Evolutionary conservation across 53 echinoderm and acorn worm species (phyloP).

Genomic region (Crossaster papposus): DNA sequence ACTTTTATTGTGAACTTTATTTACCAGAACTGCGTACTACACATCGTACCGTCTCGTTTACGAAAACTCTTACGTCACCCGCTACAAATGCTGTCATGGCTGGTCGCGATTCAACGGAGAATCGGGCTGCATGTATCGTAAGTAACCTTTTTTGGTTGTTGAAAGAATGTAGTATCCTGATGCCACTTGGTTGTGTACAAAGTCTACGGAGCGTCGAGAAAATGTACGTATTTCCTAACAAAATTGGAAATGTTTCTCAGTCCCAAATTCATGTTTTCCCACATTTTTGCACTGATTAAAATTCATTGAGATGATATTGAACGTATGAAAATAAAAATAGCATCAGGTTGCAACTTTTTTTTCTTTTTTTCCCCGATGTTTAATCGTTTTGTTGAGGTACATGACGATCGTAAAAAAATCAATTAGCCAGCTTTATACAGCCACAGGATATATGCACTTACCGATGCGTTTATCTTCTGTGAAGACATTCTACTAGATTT

Average conservation of each 20-base stretch:
- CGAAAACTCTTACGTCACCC: conserved; percentile 84
- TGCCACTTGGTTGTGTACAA: no score
- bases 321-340: no score
- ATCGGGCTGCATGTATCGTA: conserved; percentile 96
- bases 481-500: not conserved
- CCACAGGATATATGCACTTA: conserved; percentile 1
- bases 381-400: not conserved
- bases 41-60: conserved; percentile 93
- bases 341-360: no score
- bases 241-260: no score
- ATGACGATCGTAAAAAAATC: not conserved
- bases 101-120: conserved; percentile 95
- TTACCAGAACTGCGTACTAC: conserved; percentile 88
- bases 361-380: not conserved
- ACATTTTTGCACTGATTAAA: no score
- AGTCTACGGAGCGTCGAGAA: no score
- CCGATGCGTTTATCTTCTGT: not conserved
- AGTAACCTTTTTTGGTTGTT: no score
- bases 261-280: no score
- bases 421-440: not conserved
- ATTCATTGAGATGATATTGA: no score
- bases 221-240: no score
- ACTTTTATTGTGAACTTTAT: not conserved
- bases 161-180: no score
- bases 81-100: conserved; percentile 97